Conservation (phyloP, 92 coral and sea anemone species). For the Porites lobata region DNA sequence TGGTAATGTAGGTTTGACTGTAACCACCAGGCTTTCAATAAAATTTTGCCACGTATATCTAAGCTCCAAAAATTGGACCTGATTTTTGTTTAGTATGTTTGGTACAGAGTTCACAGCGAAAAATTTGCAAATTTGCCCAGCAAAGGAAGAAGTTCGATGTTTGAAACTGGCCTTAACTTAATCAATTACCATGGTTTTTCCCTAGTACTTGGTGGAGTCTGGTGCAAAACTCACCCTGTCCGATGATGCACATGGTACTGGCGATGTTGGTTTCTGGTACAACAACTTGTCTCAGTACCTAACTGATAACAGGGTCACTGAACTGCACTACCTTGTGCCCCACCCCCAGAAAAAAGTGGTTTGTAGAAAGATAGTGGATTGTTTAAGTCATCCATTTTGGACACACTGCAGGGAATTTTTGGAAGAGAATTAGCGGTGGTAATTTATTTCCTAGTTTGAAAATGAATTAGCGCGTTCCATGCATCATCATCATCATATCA, state of each 20-base stretch:
- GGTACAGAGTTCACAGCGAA: too few relatives aligned
- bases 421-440: background rate
- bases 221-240: slow-evolving; percentile 76
- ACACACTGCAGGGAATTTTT: background rate
- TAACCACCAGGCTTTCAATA: too few relatives aligned
- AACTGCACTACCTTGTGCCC: slow-evolving; percentile 65
- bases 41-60: too few relatives aligned
- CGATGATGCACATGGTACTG: slow-evolving; percentile 77
- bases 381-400: slow-evolving; percentile 74
- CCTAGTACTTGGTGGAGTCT: slow-evolving; percentile 51
- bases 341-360: slow-evolving; percentile 18
- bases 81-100: too few relatives aligned
- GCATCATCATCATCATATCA: too few relatives aligned
- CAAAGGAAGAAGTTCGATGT: background rate
- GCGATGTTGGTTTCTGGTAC: slow-evolving; percentile 81
- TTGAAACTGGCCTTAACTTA: background rate
- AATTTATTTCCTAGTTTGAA: background rate
- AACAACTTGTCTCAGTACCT: slow-evolving; percentile 54
- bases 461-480: too few relatives aligned
- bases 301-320: slow-evolving; percentile 39
- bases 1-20: too few relatives aligned
- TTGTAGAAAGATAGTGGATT: slow-evolving; percentile 52
- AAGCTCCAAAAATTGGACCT: too few relatives aligned
- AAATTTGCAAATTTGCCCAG: too few relatives aligned
- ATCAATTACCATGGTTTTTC: background rate